phyloP scores from a whole-genome alignment of 2,888 invertebrate genomes.

The Trichogramma dendrolimi region DNA sequence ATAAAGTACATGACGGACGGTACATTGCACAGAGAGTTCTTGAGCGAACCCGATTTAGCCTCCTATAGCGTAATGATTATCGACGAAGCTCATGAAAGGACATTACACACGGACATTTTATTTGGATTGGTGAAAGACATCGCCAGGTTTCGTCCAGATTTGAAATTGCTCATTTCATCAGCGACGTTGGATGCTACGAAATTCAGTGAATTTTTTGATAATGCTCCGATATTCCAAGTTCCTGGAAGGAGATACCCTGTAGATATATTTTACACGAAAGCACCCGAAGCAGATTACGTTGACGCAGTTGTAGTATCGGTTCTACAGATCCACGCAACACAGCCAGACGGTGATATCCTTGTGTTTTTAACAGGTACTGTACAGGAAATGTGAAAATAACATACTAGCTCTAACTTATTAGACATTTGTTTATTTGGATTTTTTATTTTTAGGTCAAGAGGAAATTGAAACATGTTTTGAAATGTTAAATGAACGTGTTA shows the following conservation, averaged over 20 bases:
- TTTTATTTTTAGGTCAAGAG: conserved; percentile 61
- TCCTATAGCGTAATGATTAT: conserved; percentile 98
- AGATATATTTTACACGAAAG: conserved; percentile 97
- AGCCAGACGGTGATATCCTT: conserved; percentile 90
- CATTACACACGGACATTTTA: conserved; percentile 94
- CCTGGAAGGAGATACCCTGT: conserved; percentile 98
- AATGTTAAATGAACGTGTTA: conserved; percentile 82
- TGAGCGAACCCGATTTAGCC: conserved; percentile 93
- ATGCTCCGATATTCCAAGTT: conserved; percentile 95
- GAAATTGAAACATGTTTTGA: conserved; percentile 89
- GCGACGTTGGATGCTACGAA: conserved; percentile 98
- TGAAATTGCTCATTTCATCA: conserved; percentile 94
- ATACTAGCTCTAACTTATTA: not conserved
- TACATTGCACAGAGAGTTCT: conserved; percentile 92
- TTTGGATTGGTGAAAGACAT: conserved; percentile 98
- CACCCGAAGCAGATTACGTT: conserved; percentile 98
- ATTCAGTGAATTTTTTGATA: conserved; percentile 96
- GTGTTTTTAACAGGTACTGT: conserved; percentile 83
- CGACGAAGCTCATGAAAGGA: conserved; percentile 98
- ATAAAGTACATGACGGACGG: conserved; percentile 99
- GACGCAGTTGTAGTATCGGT: conserved; percentile 97
- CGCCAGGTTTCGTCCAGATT: conserved; percentile 83
- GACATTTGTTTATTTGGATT: not conserved
- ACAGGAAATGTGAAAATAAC: conserved; percentile 4
- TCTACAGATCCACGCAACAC: conserved; percentile 96